Evolutionary conservation across 2,888 invertebrate genomes (phyloP), one percentile per base, ranked within the genome.

Genomic region (Phengaris arion): DNA sequence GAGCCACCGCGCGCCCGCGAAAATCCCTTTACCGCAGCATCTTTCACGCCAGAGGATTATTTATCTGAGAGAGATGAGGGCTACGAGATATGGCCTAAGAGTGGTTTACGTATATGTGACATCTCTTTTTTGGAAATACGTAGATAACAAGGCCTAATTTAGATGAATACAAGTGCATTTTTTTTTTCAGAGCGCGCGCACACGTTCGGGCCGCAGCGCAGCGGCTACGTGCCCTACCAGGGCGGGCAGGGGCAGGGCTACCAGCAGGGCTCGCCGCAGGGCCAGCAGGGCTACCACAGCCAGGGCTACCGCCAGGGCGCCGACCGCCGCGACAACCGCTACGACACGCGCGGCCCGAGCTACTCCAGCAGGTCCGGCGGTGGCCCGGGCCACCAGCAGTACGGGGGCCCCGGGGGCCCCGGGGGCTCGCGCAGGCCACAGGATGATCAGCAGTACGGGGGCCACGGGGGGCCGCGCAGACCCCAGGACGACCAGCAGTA

Each of bases 111-210:
- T 35, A 59, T 9, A 35, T 35, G 57, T 22, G 57, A 59, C 15
- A 22, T 22, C 35, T 64, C 10, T 48, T 2, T 64, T 64, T 64
- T 35, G 2, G 13, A 64, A 10, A 12, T 64, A 64, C 35, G 1
- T 22, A 59, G 15, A 10, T 59, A 22, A 64, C 35, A 35, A 64
- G 22, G 15, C 15, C 15, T 9, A 0, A 57, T 1, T 48, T 48
- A 3, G 7, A 48, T 4, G 48, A 48, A 48, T 48, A 6, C 48
- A 8, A 48, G 8, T 8, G 48, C 48, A 5, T 74, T 22, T 91
- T 91, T 91, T 91, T 88, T 89, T 88, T 0, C 89, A 93, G 93
- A 85, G 82, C 91, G 90, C 0, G 89, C 91, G 12, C 86, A 89
- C 0, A 87, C 89, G 0, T 90, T 80, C 80, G 92, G 93, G 0